A percentile compares a stretch with the other conserved stretches of the same genome.
phyloP scores from a whole-genome alignment of 2,888 invertebrate genomes.

The Neoscelio sp. region DNA sequence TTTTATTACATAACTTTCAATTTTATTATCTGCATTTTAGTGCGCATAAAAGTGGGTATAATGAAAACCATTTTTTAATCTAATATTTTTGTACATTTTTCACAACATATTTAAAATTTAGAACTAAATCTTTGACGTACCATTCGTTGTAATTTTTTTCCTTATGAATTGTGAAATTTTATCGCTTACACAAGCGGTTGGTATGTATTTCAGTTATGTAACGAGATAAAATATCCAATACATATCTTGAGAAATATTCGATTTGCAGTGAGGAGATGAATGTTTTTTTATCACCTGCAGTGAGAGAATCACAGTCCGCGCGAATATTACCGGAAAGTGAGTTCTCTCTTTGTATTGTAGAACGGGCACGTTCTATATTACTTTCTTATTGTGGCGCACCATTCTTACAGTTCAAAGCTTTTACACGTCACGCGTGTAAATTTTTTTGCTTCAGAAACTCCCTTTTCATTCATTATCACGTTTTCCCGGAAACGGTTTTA shows the following conservation, averaged over 20 bases:
- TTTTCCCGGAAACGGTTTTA: conserved; percentile 29
- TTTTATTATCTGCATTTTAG: too few species aligned
- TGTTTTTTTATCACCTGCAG: conserved; percentile 56
- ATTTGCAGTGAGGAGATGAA: conserved; percentile 43
- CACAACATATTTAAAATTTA: too few species aligned
- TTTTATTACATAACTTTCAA: too few species aligned
- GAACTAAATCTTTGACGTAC: too few species aligned
- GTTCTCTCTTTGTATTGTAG: conserved; percentile 28
- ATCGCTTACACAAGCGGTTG: conserved; percentile 27
- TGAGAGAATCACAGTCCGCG: conserved; percentile 45
- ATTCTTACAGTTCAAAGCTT: conserved; percentile 59
- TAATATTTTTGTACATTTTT: too few species aligned
- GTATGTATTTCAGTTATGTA: conserved; percentile 32
- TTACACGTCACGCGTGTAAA: conserved; percentile 59
- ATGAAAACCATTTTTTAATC: too few species aligned
- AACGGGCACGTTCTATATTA: conserved; percentile 60
- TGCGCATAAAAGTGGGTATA: too few species aligned
- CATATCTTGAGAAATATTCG: conserved; percentile 49
- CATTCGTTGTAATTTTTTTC: conserved; percentile 12
- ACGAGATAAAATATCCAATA: conserved; percentile 39
- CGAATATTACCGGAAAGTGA: conserved; percentile 62
- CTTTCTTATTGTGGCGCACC: conserved; percentile 62
- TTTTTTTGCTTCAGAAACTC: conserved; percentile 47
- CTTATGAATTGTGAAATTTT: conserved; percentile 7
- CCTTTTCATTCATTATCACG: conserved; percentile 58